Percentiles rank a stretch among this genome's conserved stretches.
Evolutionary conservation across 2,113 vertebrate species (phyloP).

Genomic region (Numida meleagris): DNA sequence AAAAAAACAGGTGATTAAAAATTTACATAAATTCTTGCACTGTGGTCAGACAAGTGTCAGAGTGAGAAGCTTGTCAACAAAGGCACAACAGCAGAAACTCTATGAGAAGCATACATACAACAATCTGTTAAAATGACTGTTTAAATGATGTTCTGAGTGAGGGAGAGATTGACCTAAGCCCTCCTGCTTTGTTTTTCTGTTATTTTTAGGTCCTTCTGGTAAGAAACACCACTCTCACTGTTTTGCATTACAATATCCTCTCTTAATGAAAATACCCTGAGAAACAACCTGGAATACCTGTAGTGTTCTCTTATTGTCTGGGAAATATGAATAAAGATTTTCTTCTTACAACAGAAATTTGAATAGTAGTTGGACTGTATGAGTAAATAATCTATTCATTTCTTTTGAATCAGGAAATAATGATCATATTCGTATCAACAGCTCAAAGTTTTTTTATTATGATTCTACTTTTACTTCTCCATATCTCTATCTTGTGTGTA

Average conservation of each 20-base stretch:
- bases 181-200: background rate
- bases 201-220: background rate
- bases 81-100: background rate
- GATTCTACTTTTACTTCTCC: background rate
- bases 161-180: background rate
- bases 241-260: background rate
- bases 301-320: background rate
- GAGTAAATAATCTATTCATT: background rate
- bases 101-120: background rate
- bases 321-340: background rate
- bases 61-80: background rate
- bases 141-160: background rate
- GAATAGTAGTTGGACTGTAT: background rate
- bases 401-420: background rate
- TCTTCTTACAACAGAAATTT: background rate
- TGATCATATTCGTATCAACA: background rate
- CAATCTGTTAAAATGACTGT: background rate
- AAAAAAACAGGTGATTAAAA: background rate
- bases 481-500: background rate
- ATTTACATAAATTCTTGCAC: background rate
- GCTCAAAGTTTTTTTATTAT: background rate
- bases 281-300: background rate
- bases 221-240: background rate
- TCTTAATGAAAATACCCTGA: background rate
- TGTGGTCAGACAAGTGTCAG: background rate